Conservation (phyloP, 2,113 vertebrate species). For the Brachypteracias leptosomus region DNA sequence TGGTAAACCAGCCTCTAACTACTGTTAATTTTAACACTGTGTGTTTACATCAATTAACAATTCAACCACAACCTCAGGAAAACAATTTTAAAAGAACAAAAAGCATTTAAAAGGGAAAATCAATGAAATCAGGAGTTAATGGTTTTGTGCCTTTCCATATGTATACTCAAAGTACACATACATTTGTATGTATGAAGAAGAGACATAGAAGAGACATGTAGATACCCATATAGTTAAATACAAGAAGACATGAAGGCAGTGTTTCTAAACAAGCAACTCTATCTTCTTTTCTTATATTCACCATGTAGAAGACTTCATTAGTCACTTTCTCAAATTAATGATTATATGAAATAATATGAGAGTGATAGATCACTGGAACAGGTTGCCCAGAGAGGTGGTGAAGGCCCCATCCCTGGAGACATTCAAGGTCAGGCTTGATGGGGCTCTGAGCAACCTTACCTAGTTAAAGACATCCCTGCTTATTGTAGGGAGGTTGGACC, state of each 20-base stretch:
- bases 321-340: not conserved
- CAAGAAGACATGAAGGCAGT: not conserved
- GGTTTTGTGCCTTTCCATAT: not conserved
- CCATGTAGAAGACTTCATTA: not conserved
- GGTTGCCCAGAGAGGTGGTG: no score
- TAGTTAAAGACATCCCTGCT: no score
- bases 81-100: not conserved
- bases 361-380: no score
- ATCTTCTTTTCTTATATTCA: not conserved
- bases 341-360: no score
- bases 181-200: not conserved
- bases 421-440: no score
- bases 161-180: fast-evolving
- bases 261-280: not conserved
- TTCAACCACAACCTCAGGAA: not conserved
- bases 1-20: not conserved
- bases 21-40: not conserved
- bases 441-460: no score
- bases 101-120: not conserved
- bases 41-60: not conserved
- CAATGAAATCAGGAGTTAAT: not conserved
- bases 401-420: no score
- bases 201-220: not conserved
- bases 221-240: not conserved
- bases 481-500: no score